Evolutionary conservation across 2,113 vertebrate genomes (phyloP).

Genomic region (Puntigrus tetrazona): DNA sequence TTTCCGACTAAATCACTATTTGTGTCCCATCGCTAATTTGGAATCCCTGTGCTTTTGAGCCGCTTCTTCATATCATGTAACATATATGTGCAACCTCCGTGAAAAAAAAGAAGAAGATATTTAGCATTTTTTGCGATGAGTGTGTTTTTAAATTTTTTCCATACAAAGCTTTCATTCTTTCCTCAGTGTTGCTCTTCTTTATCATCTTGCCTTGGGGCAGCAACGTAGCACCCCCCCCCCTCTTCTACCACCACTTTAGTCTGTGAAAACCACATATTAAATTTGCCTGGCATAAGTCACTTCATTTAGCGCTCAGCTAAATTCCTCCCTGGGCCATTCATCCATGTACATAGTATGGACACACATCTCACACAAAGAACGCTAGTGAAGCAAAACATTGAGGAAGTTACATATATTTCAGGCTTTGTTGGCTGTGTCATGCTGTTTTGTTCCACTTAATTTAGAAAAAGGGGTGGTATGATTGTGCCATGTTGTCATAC

Average conservation of each 20-base stretch:
- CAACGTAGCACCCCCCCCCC: constrained; percentile 68
- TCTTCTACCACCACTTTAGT: constrained; percentile 63
- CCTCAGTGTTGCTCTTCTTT: constrained; percentile 75
- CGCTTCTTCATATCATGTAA: neutral
- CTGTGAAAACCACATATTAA: constrained; percentile 76
- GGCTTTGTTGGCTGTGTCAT: constrained; percentile 67
- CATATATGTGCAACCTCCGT: neutral
- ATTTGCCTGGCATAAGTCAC: constrained; percentile 76
- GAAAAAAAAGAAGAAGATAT: neutral
- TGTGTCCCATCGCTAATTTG: neutral
- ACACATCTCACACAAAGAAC: constrained; percentile 77
- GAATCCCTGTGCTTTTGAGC: neutral
- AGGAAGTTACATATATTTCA: constrained; percentile 78
- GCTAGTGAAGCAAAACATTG: constrained; percentile 79
- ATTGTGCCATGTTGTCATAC: constrained; percentile 22
- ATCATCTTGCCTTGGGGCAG: constrained; percentile 76
- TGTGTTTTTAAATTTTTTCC: constrained; percentile 30
- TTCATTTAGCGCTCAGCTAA: constrained; percentile 73
- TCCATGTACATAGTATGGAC: constrained; percentile 78
- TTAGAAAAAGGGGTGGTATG: constrained; percentile 38
- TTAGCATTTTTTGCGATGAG: neutral
- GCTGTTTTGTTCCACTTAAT: constrained; percentile 60
- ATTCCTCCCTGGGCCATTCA: constrained; percentile 77
- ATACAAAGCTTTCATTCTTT: constrained; percentile 75
- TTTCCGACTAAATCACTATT: neutral